These are phyloP conservation scores for Octonoba sinensis DNA, from an alignment of 2,888 invertebrate species.

Conservation along the genomic window DNA sequence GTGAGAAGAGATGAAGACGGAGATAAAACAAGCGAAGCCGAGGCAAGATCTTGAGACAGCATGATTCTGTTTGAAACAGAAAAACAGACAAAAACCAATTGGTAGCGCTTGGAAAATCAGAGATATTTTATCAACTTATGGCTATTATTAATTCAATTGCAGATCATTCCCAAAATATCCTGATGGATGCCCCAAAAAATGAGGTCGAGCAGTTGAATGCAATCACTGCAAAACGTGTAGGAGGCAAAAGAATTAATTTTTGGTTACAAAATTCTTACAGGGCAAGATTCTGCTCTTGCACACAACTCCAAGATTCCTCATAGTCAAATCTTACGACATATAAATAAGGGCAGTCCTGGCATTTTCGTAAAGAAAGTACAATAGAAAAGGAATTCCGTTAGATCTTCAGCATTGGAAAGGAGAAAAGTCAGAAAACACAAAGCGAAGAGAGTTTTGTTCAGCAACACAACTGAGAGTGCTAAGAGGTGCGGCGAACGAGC, in stretches of 20 bases:
- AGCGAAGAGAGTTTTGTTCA: not conserved
- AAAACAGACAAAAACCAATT: not conserved
- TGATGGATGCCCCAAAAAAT: conserved; percentile 7
- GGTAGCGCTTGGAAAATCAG: not conserved
- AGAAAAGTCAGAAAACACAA: not conserved
- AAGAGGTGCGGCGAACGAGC: not conserved
- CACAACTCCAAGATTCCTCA: not conserved
- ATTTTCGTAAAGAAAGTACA: not conserved
- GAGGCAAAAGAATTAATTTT: conserved; percentile 19
- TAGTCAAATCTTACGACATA: not conserved
- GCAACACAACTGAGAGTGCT: not conserved
- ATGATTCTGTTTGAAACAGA: no score
- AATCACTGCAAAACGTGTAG: not conserved
- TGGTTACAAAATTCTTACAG: not conserved
- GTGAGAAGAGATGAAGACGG: no score
- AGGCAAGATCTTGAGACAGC: no score
- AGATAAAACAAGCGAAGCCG: no score
- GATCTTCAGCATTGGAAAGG: not conserved
- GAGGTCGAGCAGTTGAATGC: conserved; percentile 18
- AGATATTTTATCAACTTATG: not conserved
- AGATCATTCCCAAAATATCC: not conserved
- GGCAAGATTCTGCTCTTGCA: conserved; percentile 2
- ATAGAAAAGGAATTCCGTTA: not conserved
- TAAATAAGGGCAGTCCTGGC: not conserved
- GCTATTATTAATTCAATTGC: not conserved